A percentile compares a stretch with the other conserved stretches of the same genome.
phyloP scores from a whole-genome alignment of 2,113 vertebrate genomes.

The Bos indicus region DNA sequence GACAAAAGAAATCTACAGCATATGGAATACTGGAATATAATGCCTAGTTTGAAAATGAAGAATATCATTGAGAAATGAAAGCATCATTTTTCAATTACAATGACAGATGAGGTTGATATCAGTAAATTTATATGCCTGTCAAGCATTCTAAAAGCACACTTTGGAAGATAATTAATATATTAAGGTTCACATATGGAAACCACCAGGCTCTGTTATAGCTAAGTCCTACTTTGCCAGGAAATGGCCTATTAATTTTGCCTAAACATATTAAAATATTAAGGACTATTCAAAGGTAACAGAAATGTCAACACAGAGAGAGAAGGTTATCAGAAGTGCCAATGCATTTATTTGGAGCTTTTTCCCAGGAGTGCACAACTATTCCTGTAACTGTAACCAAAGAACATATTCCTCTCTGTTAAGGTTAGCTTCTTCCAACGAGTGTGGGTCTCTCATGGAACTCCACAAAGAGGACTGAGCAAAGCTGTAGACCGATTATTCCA shows the following conservation, averaged over 20 bases:
- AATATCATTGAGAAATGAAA: conserved; percentile 4
- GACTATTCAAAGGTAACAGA: conserved; percentile 27
- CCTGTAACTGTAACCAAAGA: conserved; percentile 11
- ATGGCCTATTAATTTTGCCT: not conserved
- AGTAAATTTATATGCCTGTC: conserved; percentile 1
- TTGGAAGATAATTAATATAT: conserved; percentile 19
- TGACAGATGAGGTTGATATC: conserved; percentile 27
- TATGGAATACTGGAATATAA: not conserved
- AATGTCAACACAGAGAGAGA: not conserved
- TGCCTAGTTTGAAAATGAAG: conserved; percentile 1
- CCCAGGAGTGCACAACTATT: not conserved
- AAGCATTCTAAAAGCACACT: conserved; percentile 20
- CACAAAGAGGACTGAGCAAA: not conserved
- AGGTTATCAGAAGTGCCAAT: not conserved
- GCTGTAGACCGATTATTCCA: not conserved
- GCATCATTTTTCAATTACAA: conserved; percentile 14
- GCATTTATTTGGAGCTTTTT: conserved; percentile 8
- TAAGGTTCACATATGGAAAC: conserved; percentile 11
- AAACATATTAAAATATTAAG: conserved; percentile 29
- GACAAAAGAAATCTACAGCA: conserved; percentile 18
- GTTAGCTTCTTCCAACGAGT: not conserved
- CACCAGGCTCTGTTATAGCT: not conserved
- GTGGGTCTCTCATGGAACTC: not conserved
- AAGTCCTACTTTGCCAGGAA: not conserved
- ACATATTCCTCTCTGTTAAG: not conserved